phyloP scores from a whole-genome alignment of 1,140 invertebrate genomes.

The Telenomus remus region DNA sequence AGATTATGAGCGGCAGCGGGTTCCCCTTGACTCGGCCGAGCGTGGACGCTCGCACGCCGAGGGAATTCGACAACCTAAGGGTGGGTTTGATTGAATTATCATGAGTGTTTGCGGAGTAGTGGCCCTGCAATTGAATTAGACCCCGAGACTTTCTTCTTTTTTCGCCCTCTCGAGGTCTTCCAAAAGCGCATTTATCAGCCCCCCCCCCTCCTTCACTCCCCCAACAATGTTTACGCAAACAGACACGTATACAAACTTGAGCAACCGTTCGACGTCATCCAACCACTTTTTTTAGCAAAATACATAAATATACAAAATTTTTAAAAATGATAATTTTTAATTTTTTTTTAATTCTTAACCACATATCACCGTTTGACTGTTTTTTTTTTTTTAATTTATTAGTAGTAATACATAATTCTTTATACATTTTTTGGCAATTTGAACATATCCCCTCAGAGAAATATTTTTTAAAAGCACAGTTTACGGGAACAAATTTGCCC shows the following conservation, averaged over 20 bases:
- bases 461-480: too few relatives aligned
- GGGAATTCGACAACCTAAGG: constrained; percentile 54
- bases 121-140: constrained; percentile 75
- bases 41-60: constrained; percentile 43
- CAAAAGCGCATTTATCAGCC: constrained; percentile 66
- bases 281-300: too few relatives aligned
- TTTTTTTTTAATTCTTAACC: too few relatives aligned
- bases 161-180: constrained; percentile 23
- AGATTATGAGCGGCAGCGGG: constrained; percentile 69
- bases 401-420: too few relatives aligned
- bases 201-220: constrained; percentile 12
- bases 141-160: constrained; percentile 61
- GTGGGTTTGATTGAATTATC: constrained; percentile 74
- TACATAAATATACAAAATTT: neutral
- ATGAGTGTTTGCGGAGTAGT: constrained; percentile 75
- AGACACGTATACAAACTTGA: neutral
- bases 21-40: constrained; percentile 56
- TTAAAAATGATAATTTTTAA: too few relatives aligned
- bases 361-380: too few relatives aligned
- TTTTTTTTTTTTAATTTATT: too few relatives aligned
- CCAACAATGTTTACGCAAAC: constrained; percentile 29
- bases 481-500: too few relatives aligned
- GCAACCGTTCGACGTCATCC: too few relatives aligned
- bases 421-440: too few relatives aligned
- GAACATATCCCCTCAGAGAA: too few relatives aligned